A percentile compares a stretch with the other conserved stretches of the same genome.
Conservation (phyloP, 2,113 vertebrate species). For the Alethe diademata region DNA sequence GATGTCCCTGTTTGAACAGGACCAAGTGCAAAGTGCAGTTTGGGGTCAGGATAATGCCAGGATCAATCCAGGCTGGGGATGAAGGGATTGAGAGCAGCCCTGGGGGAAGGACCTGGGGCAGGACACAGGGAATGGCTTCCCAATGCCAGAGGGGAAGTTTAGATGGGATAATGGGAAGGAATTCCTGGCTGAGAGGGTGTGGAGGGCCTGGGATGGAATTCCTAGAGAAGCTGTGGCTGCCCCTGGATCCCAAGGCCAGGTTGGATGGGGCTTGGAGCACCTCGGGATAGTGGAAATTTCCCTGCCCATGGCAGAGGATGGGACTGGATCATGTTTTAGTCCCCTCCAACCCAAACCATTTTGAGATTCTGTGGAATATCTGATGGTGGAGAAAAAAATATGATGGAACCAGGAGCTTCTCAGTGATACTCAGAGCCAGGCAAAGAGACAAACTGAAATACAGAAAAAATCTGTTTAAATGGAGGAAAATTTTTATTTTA, state of each 20-base stretch:
- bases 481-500: neutral
- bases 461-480: neutral
- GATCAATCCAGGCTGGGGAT: neutral
- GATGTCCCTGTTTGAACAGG: neutral
- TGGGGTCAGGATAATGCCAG: accelerated
- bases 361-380: neutral
- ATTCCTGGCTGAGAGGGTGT: neutral
- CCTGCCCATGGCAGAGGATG: no score
- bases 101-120: neutral
- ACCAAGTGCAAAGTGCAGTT: accelerated
- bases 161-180: no score
- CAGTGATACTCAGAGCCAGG: no score
- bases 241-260: no score
- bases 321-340: neutral
- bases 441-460: neutral
- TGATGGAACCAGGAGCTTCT: neutral
- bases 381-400: neutral
- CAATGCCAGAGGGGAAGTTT: accelerated
- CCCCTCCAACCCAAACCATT: neutral
- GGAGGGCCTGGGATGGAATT: no score
- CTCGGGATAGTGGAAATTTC: no score
- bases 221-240: neutral
- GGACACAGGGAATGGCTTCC: neutral
- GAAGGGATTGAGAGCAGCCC: neutral
- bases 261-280: no score